Percentiles rank a stretch among this genome's conserved stretches.
These are phyloP conservation scores for Alosa sapidissima DNA, from an alignment of 2,797 vertebrate genomes.

Conservation along the genomic window DNA sequence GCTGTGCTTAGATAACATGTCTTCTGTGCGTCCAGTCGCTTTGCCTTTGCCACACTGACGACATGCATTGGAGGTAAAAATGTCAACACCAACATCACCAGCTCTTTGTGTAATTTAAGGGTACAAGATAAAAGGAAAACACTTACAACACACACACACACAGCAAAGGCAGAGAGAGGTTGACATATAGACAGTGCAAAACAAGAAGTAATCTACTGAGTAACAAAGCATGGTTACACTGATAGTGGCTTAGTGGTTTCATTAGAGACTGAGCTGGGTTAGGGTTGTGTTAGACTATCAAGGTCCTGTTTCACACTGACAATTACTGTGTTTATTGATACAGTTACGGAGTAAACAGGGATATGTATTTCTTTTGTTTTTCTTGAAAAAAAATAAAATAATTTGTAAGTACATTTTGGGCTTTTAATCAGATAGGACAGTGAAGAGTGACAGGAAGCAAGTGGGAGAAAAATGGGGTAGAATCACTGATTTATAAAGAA, in stretches of 20 bases:
- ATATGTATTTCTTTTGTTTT: not conserved
- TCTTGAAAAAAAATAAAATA: too few relatives aligned
- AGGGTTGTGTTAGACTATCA: not conserved
- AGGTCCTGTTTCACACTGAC: not conserved
- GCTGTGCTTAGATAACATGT: not conserved
- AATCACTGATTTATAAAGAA: too few relatives aligned
- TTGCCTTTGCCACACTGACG: not conserved
- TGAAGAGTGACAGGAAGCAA: too few relatives aligned
- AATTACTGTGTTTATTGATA: slow-evolving; percentile 2
- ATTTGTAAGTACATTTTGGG: too few relatives aligned
- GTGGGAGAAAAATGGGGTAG: too few relatives aligned
- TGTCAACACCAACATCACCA: not conserved
- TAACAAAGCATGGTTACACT: not conserved
- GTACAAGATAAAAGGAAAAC: not conserved
- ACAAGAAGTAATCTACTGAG: not conserved
- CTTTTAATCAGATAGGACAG: too few relatives aligned
- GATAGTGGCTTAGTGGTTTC: not conserved
- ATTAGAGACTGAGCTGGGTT: not conserved
- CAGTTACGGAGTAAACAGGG: not conserved
- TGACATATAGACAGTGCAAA: not conserved
- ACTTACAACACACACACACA: not conserved
- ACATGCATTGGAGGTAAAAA: not conserved
- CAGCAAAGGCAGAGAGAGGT: not conserved
- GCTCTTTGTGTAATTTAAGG: not conserved
- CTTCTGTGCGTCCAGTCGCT: not conserved